Base-by-base conservation (phyloP, 2,888 invertebrate genomes). In the Campaea margaritaria region DNA sequence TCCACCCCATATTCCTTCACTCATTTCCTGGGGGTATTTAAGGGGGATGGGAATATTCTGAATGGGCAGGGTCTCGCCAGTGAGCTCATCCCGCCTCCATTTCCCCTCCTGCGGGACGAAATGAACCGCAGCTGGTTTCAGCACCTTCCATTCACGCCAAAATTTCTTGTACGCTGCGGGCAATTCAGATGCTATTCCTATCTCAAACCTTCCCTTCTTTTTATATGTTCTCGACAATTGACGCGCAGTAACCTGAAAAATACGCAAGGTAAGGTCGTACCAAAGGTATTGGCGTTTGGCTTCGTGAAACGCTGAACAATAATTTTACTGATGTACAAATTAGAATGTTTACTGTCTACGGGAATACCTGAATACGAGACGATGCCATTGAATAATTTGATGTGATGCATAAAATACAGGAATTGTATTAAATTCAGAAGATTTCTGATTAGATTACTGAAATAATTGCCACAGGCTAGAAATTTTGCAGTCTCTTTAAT, bases 1-100 rank as follows among this genome's bases (percentile, higher is more conserved):
- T 9, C 99, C 99, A 65, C 99, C 99, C 99, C 99, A 99, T 67
- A 99, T 93, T 34, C 99, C 99, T 44, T 95, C 77, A 81, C 99
- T 92, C 56, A 96, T 92, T 89, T 99, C 97, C 39, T 94, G 91
- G 0, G 99, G 97, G 81, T 94, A 96, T 66, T 94, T 94, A 0
- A 98, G 77, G 0, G 96, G 96, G 31, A 99, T 85, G 31, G 96
- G 94, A 42, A 95, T 76, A 89, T 97, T 96, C 81, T 97, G 96
- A 48, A 97, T 89, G 0, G 95, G 95, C 58, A 88, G 80, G 11
- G 96, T 95, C 89, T 95, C 94, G 54, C 96, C 96, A 50, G 96
- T 96, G 14, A 95, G 79, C 62, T 95, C 95, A 81, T 96, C 94
- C 54, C 95, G 93, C 71, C 94, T 94, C 94, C 95, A 97, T 79